Evolutionary conservation across 2,888 invertebrate species (phyloP).

Genomic region (Pterostichus madidus): DNA sequence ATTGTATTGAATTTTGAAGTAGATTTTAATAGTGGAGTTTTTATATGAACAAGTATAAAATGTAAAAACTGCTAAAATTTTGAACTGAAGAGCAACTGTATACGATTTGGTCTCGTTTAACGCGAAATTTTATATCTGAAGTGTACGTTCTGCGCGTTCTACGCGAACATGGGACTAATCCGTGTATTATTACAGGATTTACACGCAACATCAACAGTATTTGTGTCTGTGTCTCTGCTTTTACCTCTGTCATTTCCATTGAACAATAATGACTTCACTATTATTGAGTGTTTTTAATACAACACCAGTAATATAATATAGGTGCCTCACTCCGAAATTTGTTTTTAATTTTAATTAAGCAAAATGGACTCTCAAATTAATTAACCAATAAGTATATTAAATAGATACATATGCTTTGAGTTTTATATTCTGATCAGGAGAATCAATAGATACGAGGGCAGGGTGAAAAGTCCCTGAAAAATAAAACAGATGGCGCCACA

Average conservation of each 20-base stretch:
- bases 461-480: too few relatives aligned
- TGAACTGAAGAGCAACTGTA: neutral
- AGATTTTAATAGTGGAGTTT: too few relatives aligned
- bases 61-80: too few relatives aligned
- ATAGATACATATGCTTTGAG: too few relatives aligned
- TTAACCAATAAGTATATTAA: neutral
- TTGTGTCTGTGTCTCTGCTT: constrained; percentile 28
- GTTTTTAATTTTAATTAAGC: too few relatives aligned
- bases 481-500: too few relatives aligned
- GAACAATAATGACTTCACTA: neutral
- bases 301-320: neutral
- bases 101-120: neutral
- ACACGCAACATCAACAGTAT: constrained; percentile 51
- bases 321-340: too few relatives aligned
- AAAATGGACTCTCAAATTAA: neutral
- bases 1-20: too few relatives aligned
- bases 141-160: neutral
- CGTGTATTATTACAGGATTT: constrained; percentile 48
- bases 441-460: too few relatives aligned
- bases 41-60: too few relatives aligned
- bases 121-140: constrained; percentile 40
- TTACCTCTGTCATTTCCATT: constrained; percentile 6
- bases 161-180: constrained; percentile 31
- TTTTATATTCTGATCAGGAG: too few relatives aligned
- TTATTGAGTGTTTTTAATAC: constrained; percentile 13